phyloP scores from a whole-genome alignment of 2,797 vertebrate genomes.

The Odontamblyopus lacepedii region DNA sequence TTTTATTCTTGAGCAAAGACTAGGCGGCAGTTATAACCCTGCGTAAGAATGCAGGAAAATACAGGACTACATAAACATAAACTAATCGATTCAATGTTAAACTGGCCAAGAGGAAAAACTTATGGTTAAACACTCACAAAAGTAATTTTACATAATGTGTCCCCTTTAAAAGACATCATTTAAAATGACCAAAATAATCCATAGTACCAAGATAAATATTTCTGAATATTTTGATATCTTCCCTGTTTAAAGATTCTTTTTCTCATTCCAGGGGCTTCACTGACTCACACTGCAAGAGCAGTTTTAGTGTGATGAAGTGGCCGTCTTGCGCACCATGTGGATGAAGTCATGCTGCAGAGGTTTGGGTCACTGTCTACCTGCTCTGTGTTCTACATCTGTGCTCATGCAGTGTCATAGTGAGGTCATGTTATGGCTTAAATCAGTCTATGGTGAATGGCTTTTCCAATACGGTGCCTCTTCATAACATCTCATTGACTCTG shows the following conservation, averaged over 20 bases:
- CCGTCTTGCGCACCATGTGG: slow-evolving; percentile 8
- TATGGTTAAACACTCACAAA: no score
- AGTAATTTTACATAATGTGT: no score
- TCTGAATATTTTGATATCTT: not conserved
- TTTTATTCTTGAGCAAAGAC: no score
- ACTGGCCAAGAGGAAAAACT: no score
- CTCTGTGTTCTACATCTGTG: slow-evolving; percentile 7
- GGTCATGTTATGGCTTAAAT: slow-evolving; percentile 39
- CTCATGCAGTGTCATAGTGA: slow-evolving; percentile 44
- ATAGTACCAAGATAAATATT: not conserved
- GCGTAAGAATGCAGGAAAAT: no score
- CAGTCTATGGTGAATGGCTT: slow-evolving; percentile 38
- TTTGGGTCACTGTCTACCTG: slow-evolving; percentile 40
- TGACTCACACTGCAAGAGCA: not conserved
- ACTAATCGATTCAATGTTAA: no score
- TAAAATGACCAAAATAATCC: no score
- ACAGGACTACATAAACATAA: no score
- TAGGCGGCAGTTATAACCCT: no score
- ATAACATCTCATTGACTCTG: slow-evolving; percentile 24
- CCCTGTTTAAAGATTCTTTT: not conserved
- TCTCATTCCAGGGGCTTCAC: not conserved
- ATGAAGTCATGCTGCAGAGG: slow-evolving; percentile 66
- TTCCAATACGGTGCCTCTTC: slow-evolving; percentile 51
- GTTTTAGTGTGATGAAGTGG: not conserved
- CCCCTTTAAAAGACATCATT: no score